Percentiles rank a stretch among this genome's conserved stretches.
phyloP scores from a whole-genome alignment of 2,888 invertebrate species.

The Agonopterix heracliana region DNA sequence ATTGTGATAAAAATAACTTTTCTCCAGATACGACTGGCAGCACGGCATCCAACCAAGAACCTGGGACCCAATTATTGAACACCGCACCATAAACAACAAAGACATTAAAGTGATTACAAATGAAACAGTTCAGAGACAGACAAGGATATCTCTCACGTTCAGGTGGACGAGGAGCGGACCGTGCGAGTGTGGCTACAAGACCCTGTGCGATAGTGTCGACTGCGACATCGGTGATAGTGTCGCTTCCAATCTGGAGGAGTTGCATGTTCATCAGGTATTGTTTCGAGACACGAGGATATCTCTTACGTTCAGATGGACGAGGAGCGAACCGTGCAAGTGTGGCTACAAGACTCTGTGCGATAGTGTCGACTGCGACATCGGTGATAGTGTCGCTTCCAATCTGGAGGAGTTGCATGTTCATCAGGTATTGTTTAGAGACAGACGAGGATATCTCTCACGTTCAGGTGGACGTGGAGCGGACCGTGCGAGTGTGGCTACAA shows the following conservation, averaged over 20 bases:
- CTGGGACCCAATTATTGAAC: slow-evolving; percentile 79
- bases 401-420: slow-evolving; percentile 88
- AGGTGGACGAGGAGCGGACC: slow-evolving; percentile 74
- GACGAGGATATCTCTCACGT: slow-evolving; percentile 89
- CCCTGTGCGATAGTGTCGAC: slow-evolving; percentile 79
- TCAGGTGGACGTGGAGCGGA: slow-evolving; percentile 78
- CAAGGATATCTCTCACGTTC: slow-evolving; percentile 91
- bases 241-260: slow-evolving; percentile 81
- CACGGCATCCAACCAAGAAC: slow-evolving; percentile 92
- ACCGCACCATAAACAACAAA: slow-evolving; percentile 44
- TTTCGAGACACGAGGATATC: not conserved
- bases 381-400: slow-evolving; percentile 73
- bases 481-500: slow-evolving; percentile 80
- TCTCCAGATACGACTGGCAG: slow-evolving; percentile 83
- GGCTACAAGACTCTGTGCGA: slow-evolving; percentile 81
- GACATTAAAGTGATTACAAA: slow-evolving; percentile 37
- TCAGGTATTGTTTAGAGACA: slow-evolving; percentile 73
- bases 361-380: slow-evolving; percentile 44
- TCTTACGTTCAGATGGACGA: too few species aligned
- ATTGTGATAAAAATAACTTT: not conserved
- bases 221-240: slow-evolving; percentile 52
- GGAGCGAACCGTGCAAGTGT: slow-evolving; percentile 78
- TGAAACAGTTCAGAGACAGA: slow-evolving; percentile 35
- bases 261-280: slow-evolving; percentile 85
- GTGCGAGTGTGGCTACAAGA: slow-evolving; percentile 79